A percentile compares a stretch with the other conserved stretches of the same genome.
Conservation (phyloP, 2,113 vertebrate genomes). For the Lamprotornis superbus region DNA sequence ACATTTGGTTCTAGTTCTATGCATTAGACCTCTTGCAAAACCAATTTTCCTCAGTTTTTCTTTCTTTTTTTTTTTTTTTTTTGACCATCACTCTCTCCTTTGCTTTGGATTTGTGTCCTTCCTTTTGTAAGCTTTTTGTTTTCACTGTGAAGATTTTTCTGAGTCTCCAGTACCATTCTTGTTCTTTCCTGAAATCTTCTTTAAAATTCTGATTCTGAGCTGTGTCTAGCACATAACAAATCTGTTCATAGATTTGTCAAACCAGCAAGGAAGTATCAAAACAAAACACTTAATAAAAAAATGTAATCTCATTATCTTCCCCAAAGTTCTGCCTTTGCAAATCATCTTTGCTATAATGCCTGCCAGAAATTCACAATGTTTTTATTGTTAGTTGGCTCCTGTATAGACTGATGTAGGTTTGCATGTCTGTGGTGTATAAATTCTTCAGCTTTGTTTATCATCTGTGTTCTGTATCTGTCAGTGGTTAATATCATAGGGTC, state of each 20-base stretch:
- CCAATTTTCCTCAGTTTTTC: background rate
- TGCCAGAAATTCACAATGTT: background rate
- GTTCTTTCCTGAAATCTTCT: background rate
- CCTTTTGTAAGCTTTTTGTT: background rate
- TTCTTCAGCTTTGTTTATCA: background rate
- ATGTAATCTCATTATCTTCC: background rate
- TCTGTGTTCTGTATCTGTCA: background rate
- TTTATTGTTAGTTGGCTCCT: background rate
- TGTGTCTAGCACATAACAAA: background rate
- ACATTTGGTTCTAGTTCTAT: background rate
- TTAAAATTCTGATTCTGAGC: background rate
- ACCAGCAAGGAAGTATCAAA: background rate
- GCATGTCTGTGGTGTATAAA: background rate
- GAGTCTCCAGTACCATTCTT: background rate
- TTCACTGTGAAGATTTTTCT: background rate
- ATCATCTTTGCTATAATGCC: background rate
- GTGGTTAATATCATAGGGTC: background rate
- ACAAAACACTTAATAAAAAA: background rate
- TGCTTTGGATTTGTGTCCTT: rapidly evolving
- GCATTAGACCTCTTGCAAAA: background rate
- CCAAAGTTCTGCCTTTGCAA: background rate
- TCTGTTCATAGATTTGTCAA: background rate
- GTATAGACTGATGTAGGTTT: background rate
- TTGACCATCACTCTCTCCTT: background rate
- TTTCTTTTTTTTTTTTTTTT: background rate